Conservation (phyloP, 2,113 vertebrate genomes). For the Hystrix brachyura region DNA sequence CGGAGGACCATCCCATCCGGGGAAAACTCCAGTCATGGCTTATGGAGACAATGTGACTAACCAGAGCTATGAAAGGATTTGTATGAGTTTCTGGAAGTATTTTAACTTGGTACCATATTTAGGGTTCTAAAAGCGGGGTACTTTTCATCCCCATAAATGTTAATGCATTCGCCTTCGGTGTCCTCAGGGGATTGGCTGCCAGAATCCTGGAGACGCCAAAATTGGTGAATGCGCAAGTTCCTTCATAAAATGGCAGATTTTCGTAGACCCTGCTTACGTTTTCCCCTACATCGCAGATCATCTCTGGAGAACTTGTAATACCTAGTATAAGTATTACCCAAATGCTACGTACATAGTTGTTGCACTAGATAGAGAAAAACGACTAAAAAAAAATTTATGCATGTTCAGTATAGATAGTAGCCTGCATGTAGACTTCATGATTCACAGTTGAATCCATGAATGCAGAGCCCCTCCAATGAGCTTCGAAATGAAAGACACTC, state of each 20-base stretch:
- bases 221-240: neutral
- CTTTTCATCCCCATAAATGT: neutral
- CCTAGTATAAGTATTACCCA: neutral
- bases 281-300: neutral
- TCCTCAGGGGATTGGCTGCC: neutral
- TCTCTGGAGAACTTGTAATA: neutral
- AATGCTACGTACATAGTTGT: neutral
- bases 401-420: neutral
- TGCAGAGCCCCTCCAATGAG: fast-evolving
- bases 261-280: neutral
- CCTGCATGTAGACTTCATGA: neutral
- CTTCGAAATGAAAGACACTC: neutral
- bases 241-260: neutral
- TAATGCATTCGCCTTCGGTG: neutral
- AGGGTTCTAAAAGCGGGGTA: neutral
- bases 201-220: neutral
- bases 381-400: no score
- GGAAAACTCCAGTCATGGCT: neutral
- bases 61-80: neutral
- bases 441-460: no score
- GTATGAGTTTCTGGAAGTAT: neutral
- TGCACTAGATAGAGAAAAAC: no score
- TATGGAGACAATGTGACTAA: neutral
- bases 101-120: neutral
- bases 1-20: neutral